Percentiles rank a stretch among this genome's conserved stretches.
phyloP scores from a whole-genome alignment of 2,113 vertebrate species.

The Corynorhinus townsendii region DNA sequence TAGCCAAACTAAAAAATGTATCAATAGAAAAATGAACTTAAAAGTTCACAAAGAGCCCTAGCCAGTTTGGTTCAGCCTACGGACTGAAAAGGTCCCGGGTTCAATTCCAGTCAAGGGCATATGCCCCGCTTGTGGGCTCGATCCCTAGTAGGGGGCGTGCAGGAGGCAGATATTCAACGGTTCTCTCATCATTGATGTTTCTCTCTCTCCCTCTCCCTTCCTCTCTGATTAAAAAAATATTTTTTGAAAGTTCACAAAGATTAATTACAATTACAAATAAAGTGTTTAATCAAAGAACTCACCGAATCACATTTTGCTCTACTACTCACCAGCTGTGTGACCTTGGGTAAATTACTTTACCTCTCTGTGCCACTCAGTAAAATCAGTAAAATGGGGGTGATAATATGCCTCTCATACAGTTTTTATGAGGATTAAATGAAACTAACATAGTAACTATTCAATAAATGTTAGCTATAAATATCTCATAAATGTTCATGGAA shows the following conservation, averaged over 20 bases:
- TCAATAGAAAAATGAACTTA: background rate
- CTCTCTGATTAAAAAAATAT: too few species aligned
- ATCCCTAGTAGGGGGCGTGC: too few species aligned
- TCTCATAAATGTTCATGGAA: background rate
- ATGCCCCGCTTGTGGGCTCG: too few species aligned
- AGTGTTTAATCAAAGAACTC: background rate
- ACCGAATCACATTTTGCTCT: background rate
- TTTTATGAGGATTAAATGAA: constrained; percentile 16
- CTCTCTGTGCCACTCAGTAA: background rate
- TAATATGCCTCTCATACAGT: background rate
- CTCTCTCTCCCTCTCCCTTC: too few species aligned
- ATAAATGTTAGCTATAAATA: background rate
- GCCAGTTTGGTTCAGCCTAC: too few species aligned
- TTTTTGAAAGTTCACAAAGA: background rate
- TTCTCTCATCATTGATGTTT: too few species aligned
- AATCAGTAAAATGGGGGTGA: background rate
- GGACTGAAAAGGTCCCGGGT: too few species aligned
- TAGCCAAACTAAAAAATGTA: background rate
- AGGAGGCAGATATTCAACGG: too few species aligned
- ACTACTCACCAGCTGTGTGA: background rate
- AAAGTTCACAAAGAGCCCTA: background rate
- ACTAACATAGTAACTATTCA: background rate
- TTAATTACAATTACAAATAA: background rate
- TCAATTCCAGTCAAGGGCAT: too few species aligned
- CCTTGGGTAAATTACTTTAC: background rate